Percentiles rank a stretch among this genome's conserved stretches.
Evolutionary conservation across 2,888 invertebrate species (phyloP).

Genomic region (Lithophane semibrunnea): DNA sequence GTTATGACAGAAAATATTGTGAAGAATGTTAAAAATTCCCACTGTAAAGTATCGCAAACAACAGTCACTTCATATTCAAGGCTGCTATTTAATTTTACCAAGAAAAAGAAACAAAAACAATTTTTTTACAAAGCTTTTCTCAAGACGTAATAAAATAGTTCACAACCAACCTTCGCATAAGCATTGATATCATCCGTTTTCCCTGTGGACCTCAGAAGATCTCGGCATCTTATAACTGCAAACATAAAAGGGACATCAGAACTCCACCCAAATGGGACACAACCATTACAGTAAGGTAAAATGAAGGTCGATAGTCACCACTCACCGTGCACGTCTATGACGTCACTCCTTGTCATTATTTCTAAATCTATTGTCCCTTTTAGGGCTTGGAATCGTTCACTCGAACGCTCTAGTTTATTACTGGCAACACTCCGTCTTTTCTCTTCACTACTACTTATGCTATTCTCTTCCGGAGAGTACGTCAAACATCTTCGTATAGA

Average conservation of each 20-base stretch:
- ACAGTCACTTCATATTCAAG: no score
- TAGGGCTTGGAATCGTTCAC: constrained; percentile 80
- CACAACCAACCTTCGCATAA: constrained; percentile 93
- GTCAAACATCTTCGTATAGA: constrained; percentile 90
- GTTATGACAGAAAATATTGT: not conserved
- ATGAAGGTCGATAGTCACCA: constrained; percentile 86
- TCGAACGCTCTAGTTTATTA: constrained; percentile 82
- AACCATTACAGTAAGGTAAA: constrained; percentile 39
- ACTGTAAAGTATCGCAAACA: not conserved
- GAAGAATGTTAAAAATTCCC: not conserved
- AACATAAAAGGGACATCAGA: constrained; percentile 69
- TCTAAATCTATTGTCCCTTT: constrained; percentile 92
- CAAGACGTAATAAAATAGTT: constrained; percentile 25
- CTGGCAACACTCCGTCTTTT: constrained; percentile 90
- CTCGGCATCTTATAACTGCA: constrained; percentile 94
- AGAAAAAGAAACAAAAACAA: no score
- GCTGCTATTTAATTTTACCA: no score
- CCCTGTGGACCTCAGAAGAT: constrained; percentile 92
- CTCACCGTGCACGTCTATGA: constrained; percentile 93
- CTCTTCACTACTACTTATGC: constrained; percentile 88
- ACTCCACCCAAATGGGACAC: constrained; percentile 29
- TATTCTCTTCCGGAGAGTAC: constrained; percentile 90
- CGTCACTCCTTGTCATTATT: constrained; percentile 89
- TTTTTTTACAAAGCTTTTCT: not conserved
- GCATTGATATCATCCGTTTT: constrained; percentile 93